Evolutionary conservation across 2,888 invertebrate species (phyloP), one percentile per base, ranked within the genome.

Genomic region (Glyphotaelius pellucidus): DNA sequence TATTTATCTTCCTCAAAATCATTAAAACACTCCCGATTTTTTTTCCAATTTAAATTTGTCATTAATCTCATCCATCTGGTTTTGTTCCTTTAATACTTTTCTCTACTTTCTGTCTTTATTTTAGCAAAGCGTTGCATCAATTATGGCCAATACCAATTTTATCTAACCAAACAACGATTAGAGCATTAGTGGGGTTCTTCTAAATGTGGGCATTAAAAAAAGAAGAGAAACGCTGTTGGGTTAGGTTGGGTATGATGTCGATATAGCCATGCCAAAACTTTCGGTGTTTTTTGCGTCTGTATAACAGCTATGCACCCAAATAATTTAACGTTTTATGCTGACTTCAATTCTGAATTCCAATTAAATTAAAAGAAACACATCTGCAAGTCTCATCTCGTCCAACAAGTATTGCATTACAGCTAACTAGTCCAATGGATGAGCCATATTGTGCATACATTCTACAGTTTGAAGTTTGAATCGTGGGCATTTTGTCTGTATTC

Each of bases 361-460:
- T 67, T 67, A 67, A 67, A 25, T 67, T 67, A 67, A 67, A 67
- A 67, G 25, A 25, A 86, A 86, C 30, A 47, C 15, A n/a, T 32
- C 85, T 31, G n/a, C 85, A 25, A 35, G 83, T 83, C 83, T 19
- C 83, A 67, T 67, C 83, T 38, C 2, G 7, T 25, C 83, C 32
- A n/a, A 35, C 83, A 19, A 11, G 35, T n/a, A 14, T 35, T 19
- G 32, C 31, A 42, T 35, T n/a, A 47, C 15, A 35, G 19, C 67
- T 25, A 67, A 67, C 86, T 25, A 42, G 38, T 11, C 86, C 86
- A 30, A 32, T 79, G 52, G 88, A 88, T 79, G 88, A 88, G 88
- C 88, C 79, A 19, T 38, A 88, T 32, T 88, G 79, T 79, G 19
- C 67, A 67, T 67, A 25, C 67, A 67, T 67, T 67, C 67, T 67